Conservation (phyloP, 2,113 vertebrate genomes). For the Egretta garzetta region DNA sequence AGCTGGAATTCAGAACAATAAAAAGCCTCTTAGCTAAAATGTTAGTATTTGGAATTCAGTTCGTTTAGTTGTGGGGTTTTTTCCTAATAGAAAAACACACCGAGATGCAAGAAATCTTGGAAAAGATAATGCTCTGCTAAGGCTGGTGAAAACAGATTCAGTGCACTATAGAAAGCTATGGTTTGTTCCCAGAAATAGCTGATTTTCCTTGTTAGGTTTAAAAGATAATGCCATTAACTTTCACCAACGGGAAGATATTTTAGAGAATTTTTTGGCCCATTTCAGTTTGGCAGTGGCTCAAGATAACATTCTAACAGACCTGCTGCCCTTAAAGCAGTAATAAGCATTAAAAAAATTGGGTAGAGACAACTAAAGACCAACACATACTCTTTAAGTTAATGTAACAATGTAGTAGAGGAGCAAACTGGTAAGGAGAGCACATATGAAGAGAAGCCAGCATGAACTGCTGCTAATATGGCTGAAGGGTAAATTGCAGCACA, state of each 20-base stretch:
- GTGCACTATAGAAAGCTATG: neutral
- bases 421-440: neutral
- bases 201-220: conserved; percentile 32
- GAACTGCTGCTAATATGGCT: neutral
- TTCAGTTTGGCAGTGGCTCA: neutral
- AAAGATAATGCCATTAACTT: conserved; percentile 1
- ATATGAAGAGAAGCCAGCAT: neutral
- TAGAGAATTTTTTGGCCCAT: neutral
- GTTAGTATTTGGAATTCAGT: neutral
- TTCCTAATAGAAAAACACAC: neutral
- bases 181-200: neutral
- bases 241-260: neutral
- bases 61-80: neutral
- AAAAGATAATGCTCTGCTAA: conserved; percentile 27
- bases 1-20: neutral
- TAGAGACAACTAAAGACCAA: neutral
- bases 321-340: neutral
- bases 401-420: neutral
- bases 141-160: conserved; percentile 27
- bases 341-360: neutral
- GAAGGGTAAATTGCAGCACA: neutral
- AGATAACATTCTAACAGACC: neutral
- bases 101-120: conserved; percentile 12
- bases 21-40: neutral
- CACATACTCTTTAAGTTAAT: neutral